Evolutionary conservation across 2,113 vertebrate species (phyloP).

Genomic region (Todiramphus saurophagus): DNA sequence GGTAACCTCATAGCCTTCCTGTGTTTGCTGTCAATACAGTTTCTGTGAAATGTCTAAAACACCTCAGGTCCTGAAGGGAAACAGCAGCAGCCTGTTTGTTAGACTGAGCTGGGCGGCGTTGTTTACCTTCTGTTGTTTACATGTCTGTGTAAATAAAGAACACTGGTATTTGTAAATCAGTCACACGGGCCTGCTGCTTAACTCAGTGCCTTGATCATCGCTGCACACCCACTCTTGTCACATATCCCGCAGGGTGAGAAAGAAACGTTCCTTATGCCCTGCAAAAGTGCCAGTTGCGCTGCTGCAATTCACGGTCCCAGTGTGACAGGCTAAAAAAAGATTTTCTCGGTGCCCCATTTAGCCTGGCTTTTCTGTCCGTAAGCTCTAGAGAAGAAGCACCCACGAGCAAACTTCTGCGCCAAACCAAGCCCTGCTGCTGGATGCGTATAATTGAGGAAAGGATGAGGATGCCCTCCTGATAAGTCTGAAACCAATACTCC

Average conservation of each 20-base stretch:
- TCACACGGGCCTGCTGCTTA: not conserved
- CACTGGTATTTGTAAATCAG: slow-evolving; percentile 59
- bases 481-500: not conserved
- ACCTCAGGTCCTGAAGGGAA: slow-evolving; percentile 63
- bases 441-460: not conserved
- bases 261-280: not conserved
- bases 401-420: not conserved
- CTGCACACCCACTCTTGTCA: not conserved
- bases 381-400: not conserved
- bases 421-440: not conserved
- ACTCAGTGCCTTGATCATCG: not conserved
- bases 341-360: not conserved
- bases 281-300: slow-evolving; percentile 7
- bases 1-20: slow-evolving; percentile 1
- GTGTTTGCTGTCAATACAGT: slow-evolving; percentile 42
- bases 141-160: slow-evolving; percentile 68
- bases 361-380: not conserved
- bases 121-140: slow-evolving; percentile 73
- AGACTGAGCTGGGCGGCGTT: slow-evolving; percentile 32
- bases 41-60: slow-evolving; percentile 68
- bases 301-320: not conserved
- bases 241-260: not conserved
- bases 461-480: not conserved
- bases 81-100: slow-evolving; percentile 38
- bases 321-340: slow-evolving; percentile 8